Conservation (phyloP, 2,888 invertebrate genomes). For the Himalopsyche kuldschensis region DNA sequence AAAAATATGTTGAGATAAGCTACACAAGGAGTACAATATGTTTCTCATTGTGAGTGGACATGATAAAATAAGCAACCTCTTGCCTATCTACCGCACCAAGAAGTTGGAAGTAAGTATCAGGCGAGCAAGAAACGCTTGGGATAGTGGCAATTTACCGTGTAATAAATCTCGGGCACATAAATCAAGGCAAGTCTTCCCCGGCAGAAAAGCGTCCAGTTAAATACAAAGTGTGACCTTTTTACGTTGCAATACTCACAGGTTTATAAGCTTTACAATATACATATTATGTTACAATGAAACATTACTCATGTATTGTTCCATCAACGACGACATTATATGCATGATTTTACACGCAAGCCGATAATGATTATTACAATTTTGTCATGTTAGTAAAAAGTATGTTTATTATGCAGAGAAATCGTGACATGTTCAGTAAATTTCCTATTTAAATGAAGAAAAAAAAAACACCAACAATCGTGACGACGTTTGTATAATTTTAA, state of each 20-base stretch:
- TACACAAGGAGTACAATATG: no score
- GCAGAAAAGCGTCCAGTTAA: neutral
- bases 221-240: neutral
- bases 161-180: conserved; percentile 23
- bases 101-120: neutral
- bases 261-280: neutral
- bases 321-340: neutral
- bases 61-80: neutral
- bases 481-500: no score
- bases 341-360: neutral
- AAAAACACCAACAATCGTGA: no score
- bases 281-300: neutral
- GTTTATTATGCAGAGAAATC: neutral
- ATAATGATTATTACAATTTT: neutral
- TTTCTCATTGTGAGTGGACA: conserved; percentile 1
- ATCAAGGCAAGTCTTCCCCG: neutral
- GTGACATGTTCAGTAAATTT: neutral
- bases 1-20: no score
- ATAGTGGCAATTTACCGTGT: neutral
- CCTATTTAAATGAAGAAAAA: neutral
- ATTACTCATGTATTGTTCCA: neutral
- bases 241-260: neutral
- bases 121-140: neutral
- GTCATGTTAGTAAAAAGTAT: neutral
- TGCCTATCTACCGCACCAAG: no score